These are phyloP conservation scores for Sminthurides bifidus DNA, from an alignment of 1,140 invertebrate species.

Conservation along the genomic window DNA sequence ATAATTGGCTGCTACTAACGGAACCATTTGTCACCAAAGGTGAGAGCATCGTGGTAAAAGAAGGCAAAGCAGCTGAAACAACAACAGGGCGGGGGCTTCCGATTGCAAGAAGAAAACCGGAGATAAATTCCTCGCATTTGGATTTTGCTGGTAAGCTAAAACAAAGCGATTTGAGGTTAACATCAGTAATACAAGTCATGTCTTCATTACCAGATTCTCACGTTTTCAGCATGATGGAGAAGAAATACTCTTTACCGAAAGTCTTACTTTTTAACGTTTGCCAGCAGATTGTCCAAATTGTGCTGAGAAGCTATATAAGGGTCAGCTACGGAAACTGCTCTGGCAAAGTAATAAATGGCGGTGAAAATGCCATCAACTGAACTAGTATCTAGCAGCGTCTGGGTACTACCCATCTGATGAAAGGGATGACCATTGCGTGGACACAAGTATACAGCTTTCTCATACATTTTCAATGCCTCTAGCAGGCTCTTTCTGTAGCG, in stretches of 20 bases:
- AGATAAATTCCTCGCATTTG: constrained; percentile 19
- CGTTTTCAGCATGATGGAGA: neutral
- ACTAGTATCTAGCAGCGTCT: constrained; percentile 19
- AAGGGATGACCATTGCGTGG: constrained; percentile 26
- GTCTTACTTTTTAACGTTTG: constrained; percentile 9
- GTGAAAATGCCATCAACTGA: constrained; percentile 18
- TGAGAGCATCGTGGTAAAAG: constrained; percentile 8
- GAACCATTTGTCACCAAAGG: constrained; percentile 15
- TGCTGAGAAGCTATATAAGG: constrained; percentile 20
- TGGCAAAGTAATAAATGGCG: constrained; percentile 21
- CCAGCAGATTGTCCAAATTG: constrained; percentile 17
- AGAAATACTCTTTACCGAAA: neutral
- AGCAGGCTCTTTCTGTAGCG: constrained; percentile 24
- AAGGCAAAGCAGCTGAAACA: constrained; percentile 8
- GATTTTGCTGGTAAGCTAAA: constrained; percentile 2
- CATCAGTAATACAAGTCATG: neutral
- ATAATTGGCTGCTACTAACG: constrained; percentile 15
- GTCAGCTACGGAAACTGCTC: constrained; percentile 23
- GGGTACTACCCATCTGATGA: constrained; percentile 27
- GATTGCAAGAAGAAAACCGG: constrained; percentile 14
- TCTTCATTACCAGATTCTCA: neutral
- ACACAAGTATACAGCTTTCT: constrained; percentile 24
- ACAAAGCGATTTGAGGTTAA: neutral
- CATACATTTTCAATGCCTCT: constrained; percentile 31
- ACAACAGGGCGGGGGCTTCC: constrained; percentile 1